Conservation (phyloP, 2,888 invertebrate species). For the Ectobius pallidus region DNA sequence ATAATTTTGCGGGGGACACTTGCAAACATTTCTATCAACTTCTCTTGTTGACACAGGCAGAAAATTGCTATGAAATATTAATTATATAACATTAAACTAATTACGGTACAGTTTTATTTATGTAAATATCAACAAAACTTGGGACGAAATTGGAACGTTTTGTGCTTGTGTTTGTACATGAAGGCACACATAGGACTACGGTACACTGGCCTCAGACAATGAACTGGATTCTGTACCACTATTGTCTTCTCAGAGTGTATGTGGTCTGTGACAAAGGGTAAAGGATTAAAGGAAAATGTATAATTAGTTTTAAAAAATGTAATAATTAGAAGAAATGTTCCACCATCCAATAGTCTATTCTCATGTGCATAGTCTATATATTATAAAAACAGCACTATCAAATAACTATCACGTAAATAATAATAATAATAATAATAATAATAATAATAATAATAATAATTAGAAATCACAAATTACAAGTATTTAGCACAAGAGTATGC, state of each 20-base stretch:
- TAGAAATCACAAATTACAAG: no score
- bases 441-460: no score
- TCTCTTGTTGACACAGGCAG: background rate
- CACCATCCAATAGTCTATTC: no score
- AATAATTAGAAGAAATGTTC: no score
- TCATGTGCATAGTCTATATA: no score
- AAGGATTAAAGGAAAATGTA: no score
- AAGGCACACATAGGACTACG: background rate
- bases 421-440: no score
- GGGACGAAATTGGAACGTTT: conserved; percentile 16
- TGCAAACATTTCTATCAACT: background rate
- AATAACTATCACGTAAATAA: no score
- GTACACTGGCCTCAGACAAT: conserved; percentile 5
- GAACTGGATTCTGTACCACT: background rate
- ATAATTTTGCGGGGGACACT: background rate
- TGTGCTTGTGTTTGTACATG: conserved; percentile 7
- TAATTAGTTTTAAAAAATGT: no score
- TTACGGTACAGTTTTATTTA: conserved; percentile 1
- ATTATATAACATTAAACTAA: conserved; percentile 9
- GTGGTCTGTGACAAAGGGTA: conserved; percentile 1
- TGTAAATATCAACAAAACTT: conserved; percentile 22
- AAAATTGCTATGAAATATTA: conserved; percentile 3
- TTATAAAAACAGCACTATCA: no score
- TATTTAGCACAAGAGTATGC: no score
- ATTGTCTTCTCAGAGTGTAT: background rate